Conservation (phyloP, 1,140 invertebrate species). For the Steinernema feltiae region DNA sequence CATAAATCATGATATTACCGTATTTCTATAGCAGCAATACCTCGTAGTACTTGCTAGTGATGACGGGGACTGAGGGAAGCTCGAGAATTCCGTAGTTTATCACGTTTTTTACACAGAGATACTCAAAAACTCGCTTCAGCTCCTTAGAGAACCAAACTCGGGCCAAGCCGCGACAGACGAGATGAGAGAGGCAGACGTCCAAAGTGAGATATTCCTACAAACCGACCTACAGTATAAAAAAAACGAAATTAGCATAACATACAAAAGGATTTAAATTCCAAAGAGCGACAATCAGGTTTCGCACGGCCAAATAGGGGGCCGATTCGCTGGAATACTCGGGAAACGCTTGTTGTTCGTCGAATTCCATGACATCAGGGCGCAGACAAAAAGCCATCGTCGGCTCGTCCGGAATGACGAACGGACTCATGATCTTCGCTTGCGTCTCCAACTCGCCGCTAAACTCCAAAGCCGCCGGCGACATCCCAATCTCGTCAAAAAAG, state of each 20-base stretch:
- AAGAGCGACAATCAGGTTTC: slow-evolving; percentile 60
- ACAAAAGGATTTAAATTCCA: slow-evolving; percentile 62
- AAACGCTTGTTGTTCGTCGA: slow-evolving; percentile 59
- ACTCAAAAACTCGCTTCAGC: slow-evolving; percentile 58
- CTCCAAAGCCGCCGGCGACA: slow-evolving; percentile 50
- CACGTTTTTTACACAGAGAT: slow-evolving; percentile 58
- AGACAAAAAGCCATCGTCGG: slow-evolving; percentile 57
- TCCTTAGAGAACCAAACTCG: slow-evolving; percentile 58
- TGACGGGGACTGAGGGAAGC: slow-evolving; percentile 32
- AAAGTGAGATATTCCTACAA: slow-evolving; percentile 60
- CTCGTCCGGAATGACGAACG: slow-evolving; percentile 58
- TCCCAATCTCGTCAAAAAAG: slow-evolving; percentile 60
- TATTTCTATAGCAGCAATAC: background rate
- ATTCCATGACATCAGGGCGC: slow-evolving; percentile 60
- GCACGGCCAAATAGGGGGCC: slow-evolving; percentile 60
- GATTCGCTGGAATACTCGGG: slow-evolving; percentile 57
- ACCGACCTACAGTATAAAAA: slow-evolving; percentile 16
- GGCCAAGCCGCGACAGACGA: slow-evolving; percentile 61
- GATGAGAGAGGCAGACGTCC: slow-evolving; percentile 52
- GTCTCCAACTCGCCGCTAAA: slow-evolving; percentile 23
- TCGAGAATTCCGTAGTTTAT: slow-evolving; percentile 61
- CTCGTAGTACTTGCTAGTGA: background rate
- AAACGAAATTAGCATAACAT: slow-evolving; percentile 34
- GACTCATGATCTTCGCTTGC: slow-evolving; percentile 39
- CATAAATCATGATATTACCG: too few relatives aligned